Evolutionary conservation across 2,113 vertebrate genomes (phyloP), one percentile per base, ranked within the genome.

Genomic region (Boulengerochromis microlepis): DNA sequence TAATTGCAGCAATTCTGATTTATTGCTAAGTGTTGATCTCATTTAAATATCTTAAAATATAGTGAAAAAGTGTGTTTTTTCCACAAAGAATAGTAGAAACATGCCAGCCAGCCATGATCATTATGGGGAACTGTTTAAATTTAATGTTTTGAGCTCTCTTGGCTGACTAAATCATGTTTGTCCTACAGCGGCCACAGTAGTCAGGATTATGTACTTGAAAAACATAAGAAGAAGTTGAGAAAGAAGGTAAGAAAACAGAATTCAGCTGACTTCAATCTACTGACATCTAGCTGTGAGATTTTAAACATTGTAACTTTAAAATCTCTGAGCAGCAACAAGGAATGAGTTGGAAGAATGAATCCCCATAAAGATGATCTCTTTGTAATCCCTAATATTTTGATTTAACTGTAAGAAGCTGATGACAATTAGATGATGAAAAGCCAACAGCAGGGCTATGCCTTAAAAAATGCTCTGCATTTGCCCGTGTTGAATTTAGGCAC

Each of bases 81-180:
- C 61, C 0, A 0, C 1, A 69, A 69, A 69, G 7, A 40, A 22
- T 40, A 40, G 33, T 22, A 42, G 35, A 71, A 71, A 71, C 35
- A 1, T 40, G 64, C n/a, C 35, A 38, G 56, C 1, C 15, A 18
- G 12, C 12, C 35, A 66, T 38, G 0, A 22, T 38, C 33, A 13
- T 66, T 22, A 66, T 66, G 4, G 1, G 33, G 7, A 22, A n/a
- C 33, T 1, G 0, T 66, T 35, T 38, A 38, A 66, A 38, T 66
- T 13, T 0, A 40, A 1, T 24, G 11, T 69, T 69, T 69, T 69
- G 33, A 69, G 35, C 35, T 69, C 11, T 40, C 0, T 1, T 22
- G 11, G 35, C 0, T 69, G 35, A 40, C 19, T 40, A 4, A 69
- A 69, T 40, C 64, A 4, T 24, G 66, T 42, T 42, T 71, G n/a